phyloP scores from a whole-genome alignment of 2,113 vertebrate genomes.

The Herpailurus yagouaroundi region DNA sequence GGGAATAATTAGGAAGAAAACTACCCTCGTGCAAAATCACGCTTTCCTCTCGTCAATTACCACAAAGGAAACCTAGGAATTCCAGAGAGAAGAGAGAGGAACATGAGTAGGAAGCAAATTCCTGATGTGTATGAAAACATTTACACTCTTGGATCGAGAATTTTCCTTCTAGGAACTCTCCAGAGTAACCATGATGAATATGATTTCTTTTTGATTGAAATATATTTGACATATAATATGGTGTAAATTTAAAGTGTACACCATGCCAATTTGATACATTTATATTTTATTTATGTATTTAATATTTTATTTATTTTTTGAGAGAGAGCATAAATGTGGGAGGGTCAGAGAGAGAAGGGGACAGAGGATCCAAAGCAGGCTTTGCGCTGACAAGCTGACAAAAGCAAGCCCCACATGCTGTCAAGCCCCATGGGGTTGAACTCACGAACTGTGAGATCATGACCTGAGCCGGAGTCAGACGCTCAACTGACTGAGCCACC shows the following conservation, averaged over 20 bases:
- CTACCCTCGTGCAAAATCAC: not conserved
- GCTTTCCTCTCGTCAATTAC: not conserved
- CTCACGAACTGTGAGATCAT: too few relatives aligned
- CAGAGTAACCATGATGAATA: not conserved
- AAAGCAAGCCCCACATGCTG: too few relatives aligned
- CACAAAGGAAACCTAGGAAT: not conserved
- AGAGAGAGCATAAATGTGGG: too few relatives aligned
- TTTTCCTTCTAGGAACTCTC: not conserved
- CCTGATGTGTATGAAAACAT: not conserved
- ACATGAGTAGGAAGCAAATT: not conserved
- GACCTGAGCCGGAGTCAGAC: too few relatives aligned
- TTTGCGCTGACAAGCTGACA: too few relatives aligned
- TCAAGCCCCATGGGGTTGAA: too few relatives aligned
- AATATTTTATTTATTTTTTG: too few relatives aligned
- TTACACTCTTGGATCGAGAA: not conserved
- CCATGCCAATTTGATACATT: not conserved
- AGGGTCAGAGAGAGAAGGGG: too few relatives aligned
- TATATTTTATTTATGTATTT: too few relatives aligned
- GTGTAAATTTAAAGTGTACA: not conserved
- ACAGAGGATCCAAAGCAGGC: too few relatives aligned
- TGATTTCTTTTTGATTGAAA: not conserved
- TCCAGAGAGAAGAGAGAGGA: not conserved
- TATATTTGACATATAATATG: not conserved
- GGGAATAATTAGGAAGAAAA: not conserved
- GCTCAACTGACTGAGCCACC: too few relatives aligned